Base-by-base conservation (phyloP, 2,113 vertebrate species). In the Trematocara unimaculatum region DNA sequence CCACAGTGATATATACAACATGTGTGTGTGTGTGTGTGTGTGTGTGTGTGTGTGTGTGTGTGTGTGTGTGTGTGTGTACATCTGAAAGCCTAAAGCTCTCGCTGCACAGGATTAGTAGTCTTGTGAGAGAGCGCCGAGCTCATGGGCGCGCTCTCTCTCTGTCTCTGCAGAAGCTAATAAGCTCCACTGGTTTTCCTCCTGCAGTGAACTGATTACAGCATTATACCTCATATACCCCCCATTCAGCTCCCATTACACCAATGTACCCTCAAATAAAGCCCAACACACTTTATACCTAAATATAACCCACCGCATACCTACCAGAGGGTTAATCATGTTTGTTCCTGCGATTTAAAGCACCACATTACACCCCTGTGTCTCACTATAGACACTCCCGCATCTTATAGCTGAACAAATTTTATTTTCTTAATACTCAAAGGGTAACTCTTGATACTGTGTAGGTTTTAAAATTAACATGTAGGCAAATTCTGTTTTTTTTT, bases 181-280 rank as follows among this genome's bases (percentile, higher is more conserved):
- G 82, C 90, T 88, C 85, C 81, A 49, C 86, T 86, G 86, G 33
- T 87, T 83, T 47, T 80, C 89, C 84, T 91, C 91, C 91, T 89
- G 89, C 88, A 85, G 86, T 51, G 89, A 90, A 86, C 88, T 91
- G 91, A 93, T 91, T 91, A 86, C 88, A 62, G 88, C 82, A 45
- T 85, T 85, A 87, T 60, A 85, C 83, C 84, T 89, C 87, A 51
- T 77, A 77, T 77, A 77, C 72, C 72, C 72, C 72, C 72, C 26
- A 82, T 84, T 77, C 85, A 81, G 58, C 91, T 86, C 86, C 81
- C 88, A 82, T n/a, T 26, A 79, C 70, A 74, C 78, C 91, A 17
- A 55, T 81, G 79, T 6, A 53, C 80, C 47, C 79, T 17, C 72
- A 77, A 77, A 51, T 77, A 77, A 77, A 77, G 26, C 72, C 45